phyloP scores from a whole-genome alignment of 1,140 invertebrate species.

The Drosophila melanica region DNA sequence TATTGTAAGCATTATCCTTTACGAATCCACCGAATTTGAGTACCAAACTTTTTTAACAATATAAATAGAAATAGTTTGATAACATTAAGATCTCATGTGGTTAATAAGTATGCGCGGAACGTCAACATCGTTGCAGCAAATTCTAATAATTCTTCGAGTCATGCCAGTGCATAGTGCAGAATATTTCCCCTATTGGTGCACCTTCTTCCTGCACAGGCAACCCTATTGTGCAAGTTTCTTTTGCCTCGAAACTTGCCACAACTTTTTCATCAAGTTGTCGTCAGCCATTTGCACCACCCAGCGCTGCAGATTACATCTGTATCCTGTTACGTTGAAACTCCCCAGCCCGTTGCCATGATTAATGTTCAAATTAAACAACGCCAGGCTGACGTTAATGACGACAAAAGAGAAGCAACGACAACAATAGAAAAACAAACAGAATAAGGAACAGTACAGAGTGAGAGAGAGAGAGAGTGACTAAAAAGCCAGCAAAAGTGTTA shows the following conservation, averaged over 20 bases:
- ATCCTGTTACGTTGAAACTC: slow-evolving; percentile 37
- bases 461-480: slow-evolving; percentile 18
- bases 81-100: slow-evolving; percentile 16
- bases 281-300: slow-evolving; percentile 13
- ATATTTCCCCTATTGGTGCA: slow-evolving; percentile 1
- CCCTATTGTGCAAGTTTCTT: slow-evolving; percentile 11
- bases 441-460: slow-evolving; percentile 3
- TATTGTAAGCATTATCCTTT: too few species aligned
- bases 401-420: slow-evolving; percentile 62
- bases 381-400: slow-evolving; percentile 73
- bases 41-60: background rate
- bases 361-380: slow-evolving; percentile 79
- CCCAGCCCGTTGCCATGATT: slow-evolving; percentile 54
- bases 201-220: slow-evolving; percentile 4
- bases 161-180: slow-evolving; percentile 5
- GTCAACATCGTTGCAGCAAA: background rate
- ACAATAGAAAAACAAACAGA: slow-evolving; percentile 41
- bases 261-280: slow-evolving; percentile 55
- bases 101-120: background rate
- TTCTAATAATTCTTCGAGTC: slow-evolving; percentile 7
- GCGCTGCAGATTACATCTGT: slow-evolving; percentile 39
- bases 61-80: slow-evolving; percentile 6
- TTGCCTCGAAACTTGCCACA: slow-evolving; percentile 38
- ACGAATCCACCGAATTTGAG: background rate
- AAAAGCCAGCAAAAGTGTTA: slow-evolving; percentile 36